Evolutionary conservation across 2,797 vertebrate species (phyloP).

Genomic region (Tiaroga cobitis): DNA sequence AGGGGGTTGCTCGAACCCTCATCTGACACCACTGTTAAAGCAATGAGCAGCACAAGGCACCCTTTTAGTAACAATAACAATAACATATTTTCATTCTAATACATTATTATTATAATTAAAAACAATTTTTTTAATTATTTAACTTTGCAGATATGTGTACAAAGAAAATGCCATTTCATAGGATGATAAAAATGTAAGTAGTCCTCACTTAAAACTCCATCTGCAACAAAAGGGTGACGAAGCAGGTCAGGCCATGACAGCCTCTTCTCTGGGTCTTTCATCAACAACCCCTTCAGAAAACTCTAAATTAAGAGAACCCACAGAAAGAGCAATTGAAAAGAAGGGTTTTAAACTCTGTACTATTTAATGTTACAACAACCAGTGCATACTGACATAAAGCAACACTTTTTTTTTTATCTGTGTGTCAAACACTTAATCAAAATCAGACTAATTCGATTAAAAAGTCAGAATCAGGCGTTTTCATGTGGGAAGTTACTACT

Average conservation of each 20-base stretch:
- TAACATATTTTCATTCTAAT: not conserved
- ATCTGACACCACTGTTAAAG: slow-evolving; percentile 80
- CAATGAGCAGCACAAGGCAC: slow-evolving; percentile 20
- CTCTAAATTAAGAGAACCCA: slow-evolving; percentile 72
- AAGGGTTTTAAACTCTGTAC: not conserved
- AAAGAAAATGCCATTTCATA: slow-evolving; percentile 1
- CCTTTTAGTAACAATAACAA: not conserved
- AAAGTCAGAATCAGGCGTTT: not conserved
- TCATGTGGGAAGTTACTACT: not conserved
- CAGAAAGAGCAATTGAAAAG: not conserved
- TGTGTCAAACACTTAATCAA: not conserved
- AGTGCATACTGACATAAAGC: not conserved
- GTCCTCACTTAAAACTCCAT: slow-evolving; percentile 85
- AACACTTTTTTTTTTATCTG: not conserved
- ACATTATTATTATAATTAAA: not conserved
- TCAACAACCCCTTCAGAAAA: slow-evolving; percentile 94
- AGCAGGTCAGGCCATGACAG: slow-evolving; percentile 93
- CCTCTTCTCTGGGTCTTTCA: slow-evolving; percentile 89
- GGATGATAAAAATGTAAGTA: slow-evolving; percentile 1
- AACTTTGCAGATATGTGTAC: not conserved
- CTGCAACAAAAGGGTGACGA: slow-evolving; percentile 91
- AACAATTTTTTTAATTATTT: not conserved
- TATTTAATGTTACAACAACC: not conserved
- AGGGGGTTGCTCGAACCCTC: slow-evolving; percentile 83
- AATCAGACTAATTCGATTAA: not conserved